These are phyloP conservation scores for Cliona cf. orientalis DNA, from an alignment of 37 sponge, comb jelly and placozoan species.

Conservation along the genomic window DNA sequence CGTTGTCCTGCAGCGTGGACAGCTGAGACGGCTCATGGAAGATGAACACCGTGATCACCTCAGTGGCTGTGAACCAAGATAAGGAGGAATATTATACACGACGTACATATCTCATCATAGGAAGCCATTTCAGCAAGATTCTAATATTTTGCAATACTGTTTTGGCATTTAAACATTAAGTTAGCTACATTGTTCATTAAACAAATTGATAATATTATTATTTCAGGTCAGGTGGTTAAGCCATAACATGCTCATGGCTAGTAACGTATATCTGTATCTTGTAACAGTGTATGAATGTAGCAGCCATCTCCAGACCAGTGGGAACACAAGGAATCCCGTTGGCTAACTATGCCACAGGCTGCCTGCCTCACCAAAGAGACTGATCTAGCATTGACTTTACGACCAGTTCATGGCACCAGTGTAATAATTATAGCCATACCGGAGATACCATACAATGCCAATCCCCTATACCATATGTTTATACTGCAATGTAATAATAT, in stretches of 20 bases:
- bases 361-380: too few species aligned
- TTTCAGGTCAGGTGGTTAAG: too few species aligned
- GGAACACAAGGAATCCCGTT: neutral
- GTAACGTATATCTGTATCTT: neutral
- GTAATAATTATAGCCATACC: neutral
- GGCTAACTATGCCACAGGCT: neutral
- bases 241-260: neutral
- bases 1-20: conserved; percentile 89
- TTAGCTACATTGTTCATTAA: neutral
- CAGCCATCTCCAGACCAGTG: neutral
- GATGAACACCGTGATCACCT: conserved; percentile 87
- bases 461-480: too few species aligned
- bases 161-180: too few species aligned
- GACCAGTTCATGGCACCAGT: neutral
- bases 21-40: conserved; percentile 93
- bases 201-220: neutral
- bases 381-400: neutral
- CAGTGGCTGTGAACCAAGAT: conserved; percentile 85
- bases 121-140: too few species aligned
- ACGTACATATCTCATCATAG: too few species aligned
- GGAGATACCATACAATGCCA: neutral
- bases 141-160: too few species aligned
- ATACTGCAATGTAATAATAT: too few species aligned
- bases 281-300: too few species aligned
- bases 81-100: too few species aligned